A percentile compares a stretch with the other conserved stretches of the same genome.
phyloP scores from a whole-genome alignment of 2,113 vertebrate genomes.

The Amphiprion percula region DNA sequence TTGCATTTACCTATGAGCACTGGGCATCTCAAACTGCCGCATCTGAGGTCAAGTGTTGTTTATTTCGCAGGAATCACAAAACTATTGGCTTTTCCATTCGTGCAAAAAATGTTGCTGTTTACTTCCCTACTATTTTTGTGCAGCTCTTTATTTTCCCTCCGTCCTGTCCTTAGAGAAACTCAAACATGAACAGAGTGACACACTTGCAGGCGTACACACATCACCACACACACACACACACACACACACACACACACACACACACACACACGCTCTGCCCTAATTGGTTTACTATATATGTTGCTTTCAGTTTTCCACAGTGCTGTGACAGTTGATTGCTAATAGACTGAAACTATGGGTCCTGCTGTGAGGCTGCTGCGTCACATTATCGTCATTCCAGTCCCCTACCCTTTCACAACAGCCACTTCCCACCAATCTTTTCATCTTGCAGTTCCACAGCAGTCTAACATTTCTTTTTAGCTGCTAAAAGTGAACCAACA shows the following conservation, averaged over 20 bases:
- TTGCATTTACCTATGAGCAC: constrained; percentile 61
- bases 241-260: neutral
- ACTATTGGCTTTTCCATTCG: neutral
- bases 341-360: constrained; percentile 34
- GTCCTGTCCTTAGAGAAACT: neutral
- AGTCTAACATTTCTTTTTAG: constrained; percentile 1
- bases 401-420: neutral
- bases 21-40: constrained; percentile 7
- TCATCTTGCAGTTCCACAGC: neutral
- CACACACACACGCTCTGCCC: neutral
- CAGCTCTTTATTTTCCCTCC: neutral
- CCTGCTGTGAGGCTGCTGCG: constrained; percentile 52
- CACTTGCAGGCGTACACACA: neutral
- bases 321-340: constrained; percentile 51
- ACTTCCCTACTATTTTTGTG: neutral
- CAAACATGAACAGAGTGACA: neutral
- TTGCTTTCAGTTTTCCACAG: constrained; percentile 9
- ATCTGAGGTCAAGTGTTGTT: neutral
- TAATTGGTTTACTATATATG: constrained; percentile 25
- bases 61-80: neutral
- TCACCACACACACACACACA: neutral
- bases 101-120: neutral
- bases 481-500: neutral
- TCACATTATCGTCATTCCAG: constrained; percentile 41
- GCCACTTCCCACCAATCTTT: constrained; percentile 1